These are phyloP conservation scores for Rhinoptilus africanus DNA, from an alignment of 2,113 vertebrate species.

Conservation along the genomic window DNA sequence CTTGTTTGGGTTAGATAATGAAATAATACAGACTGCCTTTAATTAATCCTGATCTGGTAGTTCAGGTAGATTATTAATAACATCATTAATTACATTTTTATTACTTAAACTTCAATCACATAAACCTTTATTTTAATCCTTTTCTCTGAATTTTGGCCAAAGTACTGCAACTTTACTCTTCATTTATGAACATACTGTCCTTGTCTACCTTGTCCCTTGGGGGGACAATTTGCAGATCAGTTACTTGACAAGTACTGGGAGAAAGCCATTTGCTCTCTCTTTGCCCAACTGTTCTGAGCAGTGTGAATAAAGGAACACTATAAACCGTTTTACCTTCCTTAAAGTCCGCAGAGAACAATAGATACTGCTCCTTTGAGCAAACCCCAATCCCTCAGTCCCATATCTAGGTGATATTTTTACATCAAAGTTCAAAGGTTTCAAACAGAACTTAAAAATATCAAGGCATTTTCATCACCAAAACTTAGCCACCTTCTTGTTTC, in stretches of 20 bases:
- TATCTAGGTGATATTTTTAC: neutral
- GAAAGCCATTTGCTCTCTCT: neutral
- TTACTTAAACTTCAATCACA: neutral
- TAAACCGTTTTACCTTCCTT: neutral
- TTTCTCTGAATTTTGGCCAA: neutral
- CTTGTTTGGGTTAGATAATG: neutral
- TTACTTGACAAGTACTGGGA: neutral
- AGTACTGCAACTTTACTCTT: neutral
- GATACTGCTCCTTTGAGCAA: neutral
- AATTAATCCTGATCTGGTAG: neutral
- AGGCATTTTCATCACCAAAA: neutral
- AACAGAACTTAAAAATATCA: neutral
- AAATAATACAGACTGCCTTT: neutral
- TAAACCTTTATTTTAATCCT: neutral
- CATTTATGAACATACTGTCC: neutral
- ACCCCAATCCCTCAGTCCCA: neutral
- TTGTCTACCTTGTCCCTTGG: neutral
- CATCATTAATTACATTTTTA: neutral
- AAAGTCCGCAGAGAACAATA: neutral
- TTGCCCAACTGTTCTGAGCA: neutral
- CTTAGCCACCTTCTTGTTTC: neutral
- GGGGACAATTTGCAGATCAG: neutral
- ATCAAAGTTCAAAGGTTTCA: neutral
- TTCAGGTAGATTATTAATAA: neutral
- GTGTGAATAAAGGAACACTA: neutral